Percentiles rank a stretch among this genome's conserved stretches.
These are phyloP conservation scores for Tolypeutes matacus DNA, from an alignment of 2,797 vertebrate genomes.

Conservation along the genomic window DNA sequence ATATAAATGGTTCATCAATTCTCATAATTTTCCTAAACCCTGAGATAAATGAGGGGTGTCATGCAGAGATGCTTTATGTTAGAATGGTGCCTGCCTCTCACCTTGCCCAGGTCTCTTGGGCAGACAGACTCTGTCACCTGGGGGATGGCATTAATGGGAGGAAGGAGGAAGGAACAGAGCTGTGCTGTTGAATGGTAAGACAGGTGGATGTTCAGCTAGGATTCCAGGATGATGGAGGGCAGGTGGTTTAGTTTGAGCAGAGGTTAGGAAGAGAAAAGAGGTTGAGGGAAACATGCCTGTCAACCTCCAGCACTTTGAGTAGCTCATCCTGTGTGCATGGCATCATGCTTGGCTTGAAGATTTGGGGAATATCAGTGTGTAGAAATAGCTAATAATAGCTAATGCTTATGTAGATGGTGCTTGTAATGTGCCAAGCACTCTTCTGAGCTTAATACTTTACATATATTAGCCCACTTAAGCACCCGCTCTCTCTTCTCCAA, in stretches of 20 bases:
- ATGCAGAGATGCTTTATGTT: not conserved
- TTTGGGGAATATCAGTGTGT: not conserved
- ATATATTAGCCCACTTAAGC: not conserved
- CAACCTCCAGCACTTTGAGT: not conserved
- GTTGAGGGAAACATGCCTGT: not conserved
- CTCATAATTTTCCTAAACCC: slow-evolving; percentile 45
- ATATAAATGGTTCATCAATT: slow-evolving; percentile 73
- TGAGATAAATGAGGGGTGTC: not conserved
- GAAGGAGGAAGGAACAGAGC: not conserved
- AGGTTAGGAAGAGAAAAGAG: not conserved
- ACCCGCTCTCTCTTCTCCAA: not conserved
- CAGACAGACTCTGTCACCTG: not conserved
- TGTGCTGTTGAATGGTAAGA: rapidly evolving
- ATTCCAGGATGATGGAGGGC: not conserved
- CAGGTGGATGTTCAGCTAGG: not conserved
- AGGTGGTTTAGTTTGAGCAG: not conserved
- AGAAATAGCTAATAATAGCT: not conserved
- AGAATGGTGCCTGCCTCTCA: not conserved
- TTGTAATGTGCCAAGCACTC: not conserved
- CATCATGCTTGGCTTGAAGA: not conserved
- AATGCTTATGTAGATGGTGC: not conserved
- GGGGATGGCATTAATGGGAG: not conserved
- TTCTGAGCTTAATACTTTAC: not conserved
- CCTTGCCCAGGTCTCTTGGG: rapidly evolving
- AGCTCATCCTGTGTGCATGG: rapidly evolving